Evolutionary conservation across 2,888 invertebrate genomes (phyloP).

Genomic region (Phoenoteleia sp.): DNA sequence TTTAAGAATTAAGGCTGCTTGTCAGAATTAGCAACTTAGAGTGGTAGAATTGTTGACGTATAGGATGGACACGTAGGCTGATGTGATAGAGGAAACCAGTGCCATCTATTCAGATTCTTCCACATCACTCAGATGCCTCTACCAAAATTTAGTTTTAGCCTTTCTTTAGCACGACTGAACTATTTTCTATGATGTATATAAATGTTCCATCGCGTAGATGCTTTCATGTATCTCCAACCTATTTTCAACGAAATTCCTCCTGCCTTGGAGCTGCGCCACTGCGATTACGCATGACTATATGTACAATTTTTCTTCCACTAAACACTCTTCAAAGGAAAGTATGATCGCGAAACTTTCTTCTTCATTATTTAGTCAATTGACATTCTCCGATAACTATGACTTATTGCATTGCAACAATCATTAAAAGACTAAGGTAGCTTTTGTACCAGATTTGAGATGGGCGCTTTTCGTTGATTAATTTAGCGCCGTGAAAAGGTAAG

Average conservation of each 20-base stretch:
- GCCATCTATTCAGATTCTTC: not conserved
- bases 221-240: too few relatives aligned
- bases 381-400: slow-evolving; percentile 75
- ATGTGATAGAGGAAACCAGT: not conserved
- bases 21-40: not conserved
- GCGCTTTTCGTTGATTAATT: slow-evolving; percentile 25
- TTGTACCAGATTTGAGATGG: slow-evolving; percentile 75
- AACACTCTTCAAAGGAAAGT: slow-evolving; percentile 53
- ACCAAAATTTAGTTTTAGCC: not conserved
- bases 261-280: slow-evolving; percentile 21
- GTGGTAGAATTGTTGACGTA: not conserved
- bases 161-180: not conserved
- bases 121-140: not conserved
- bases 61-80: not conserved
- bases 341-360: slow-evolving; percentile 30
- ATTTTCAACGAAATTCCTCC: not conserved
- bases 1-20: not conserved
- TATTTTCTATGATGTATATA: not conserved
- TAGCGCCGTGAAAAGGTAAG: slow-evolving; percentile 37
- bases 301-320: slow-evolving; percentile 41
- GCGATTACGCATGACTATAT: slow-evolving; percentile 19
- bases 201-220: too few relatives aligned
- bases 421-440: slow-evolving; percentile 83
- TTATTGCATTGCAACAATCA: slow-evolving; percentile 81
- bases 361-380: slow-evolving; percentile 79